phyloP scores from a whole-genome alignment of 2,888 invertebrate species.

The Chydorus sphaericus region DNA sequence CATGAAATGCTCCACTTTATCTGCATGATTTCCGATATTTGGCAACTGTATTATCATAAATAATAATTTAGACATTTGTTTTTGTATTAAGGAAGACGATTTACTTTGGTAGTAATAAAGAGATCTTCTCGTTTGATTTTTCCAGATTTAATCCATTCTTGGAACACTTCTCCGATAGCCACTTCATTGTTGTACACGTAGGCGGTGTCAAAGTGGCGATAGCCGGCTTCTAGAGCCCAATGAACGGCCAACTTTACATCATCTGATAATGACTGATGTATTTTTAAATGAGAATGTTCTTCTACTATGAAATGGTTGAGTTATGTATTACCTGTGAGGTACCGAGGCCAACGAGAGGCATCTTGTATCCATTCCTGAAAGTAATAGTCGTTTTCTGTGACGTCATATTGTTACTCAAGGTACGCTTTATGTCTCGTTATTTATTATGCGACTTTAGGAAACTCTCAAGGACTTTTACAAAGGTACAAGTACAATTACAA shows the following conservation, averaged over 20 bases:
- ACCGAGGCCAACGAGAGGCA: constrained; percentile 60
- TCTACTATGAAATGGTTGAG: background rate
- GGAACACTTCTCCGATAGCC: constrained; percentile 25
- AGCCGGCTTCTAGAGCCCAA: constrained; percentile 26
- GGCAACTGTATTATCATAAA: constrained; percentile 19
- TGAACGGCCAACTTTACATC: constrained; percentile 25
- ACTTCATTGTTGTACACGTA: constrained; percentile 25
- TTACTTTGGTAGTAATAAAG: constrained; percentile 28
- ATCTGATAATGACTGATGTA: constrained; percentile 18
- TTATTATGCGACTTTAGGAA: too few species aligned
- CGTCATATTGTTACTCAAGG: too few species aligned
- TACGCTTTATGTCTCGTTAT: too few species aligned
- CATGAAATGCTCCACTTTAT: constrained; percentile 19
- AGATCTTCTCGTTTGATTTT: constrained; percentile 26
- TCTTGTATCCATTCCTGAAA: constrained; percentile 36
- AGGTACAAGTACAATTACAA: too few species aligned
- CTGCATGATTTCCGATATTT: constrained; percentile 19
- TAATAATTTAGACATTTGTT: background rate
- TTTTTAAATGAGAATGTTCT: constrained; percentile 25
- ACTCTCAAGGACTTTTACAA: too few species aligned
- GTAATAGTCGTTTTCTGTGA: background rate
- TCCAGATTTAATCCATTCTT: constrained; percentile 23
- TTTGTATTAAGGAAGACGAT: background rate
- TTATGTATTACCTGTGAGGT: constrained; percentile 55
- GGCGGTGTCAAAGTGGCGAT: constrained; percentile 29